A percentile compares a stretch with the other conserved stretches of the same genome.
These are phyloP conservation scores for Talpa occidentalis DNA, from an alignment of 2,113 vertebrate genomes.

Conservation along the genomic window DNA sequence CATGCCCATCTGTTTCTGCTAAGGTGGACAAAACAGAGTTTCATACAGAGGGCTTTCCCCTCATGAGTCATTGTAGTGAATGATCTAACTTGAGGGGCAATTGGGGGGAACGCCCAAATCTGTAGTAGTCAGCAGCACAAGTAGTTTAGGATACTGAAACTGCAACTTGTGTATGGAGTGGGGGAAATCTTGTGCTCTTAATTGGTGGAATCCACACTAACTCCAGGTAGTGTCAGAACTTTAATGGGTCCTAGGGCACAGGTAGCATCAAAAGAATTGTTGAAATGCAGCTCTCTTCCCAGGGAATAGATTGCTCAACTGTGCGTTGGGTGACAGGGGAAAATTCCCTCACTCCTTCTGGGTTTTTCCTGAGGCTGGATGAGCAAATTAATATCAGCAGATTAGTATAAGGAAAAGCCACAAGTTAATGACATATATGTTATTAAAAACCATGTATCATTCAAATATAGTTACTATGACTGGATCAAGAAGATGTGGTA, in stretches of 20 bases:
- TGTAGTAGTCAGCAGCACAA: background rate
- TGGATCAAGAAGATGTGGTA: too few relatives aligned
- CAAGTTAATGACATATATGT: too few relatives aligned
- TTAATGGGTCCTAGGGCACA: background rate
- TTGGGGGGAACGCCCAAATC: background rate
- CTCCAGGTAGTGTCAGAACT: background rate
- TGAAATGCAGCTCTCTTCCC: background rate
- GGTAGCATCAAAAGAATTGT: background rate
- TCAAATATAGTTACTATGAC: too few relatives aligned
- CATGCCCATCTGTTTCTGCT: too few relatives aligned
- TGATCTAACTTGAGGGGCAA: background rate
- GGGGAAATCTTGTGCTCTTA: background rate
- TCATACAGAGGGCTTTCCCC: background rate
- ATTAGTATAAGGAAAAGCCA: too few relatives aligned
- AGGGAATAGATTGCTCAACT: background rate
- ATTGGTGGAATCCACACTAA: background rate
- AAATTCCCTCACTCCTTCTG: too few relatives aligned
- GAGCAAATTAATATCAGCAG: too few relatives aligned
- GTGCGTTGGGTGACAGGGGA: too few relatives aligned
- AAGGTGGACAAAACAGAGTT: too few relatives aligned
- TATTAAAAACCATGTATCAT: too few relatives aligned
- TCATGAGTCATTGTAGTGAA: background rate
- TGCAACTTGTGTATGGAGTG: background rate
- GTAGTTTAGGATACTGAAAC: background rate
- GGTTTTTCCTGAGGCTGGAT: too few relatives aligned